Evolutionary conservation across 2,113 vertebrate species (phyloP), one percentile per base, ranked within the genome.

Genomic region (Electrona antarctica): DNA sequence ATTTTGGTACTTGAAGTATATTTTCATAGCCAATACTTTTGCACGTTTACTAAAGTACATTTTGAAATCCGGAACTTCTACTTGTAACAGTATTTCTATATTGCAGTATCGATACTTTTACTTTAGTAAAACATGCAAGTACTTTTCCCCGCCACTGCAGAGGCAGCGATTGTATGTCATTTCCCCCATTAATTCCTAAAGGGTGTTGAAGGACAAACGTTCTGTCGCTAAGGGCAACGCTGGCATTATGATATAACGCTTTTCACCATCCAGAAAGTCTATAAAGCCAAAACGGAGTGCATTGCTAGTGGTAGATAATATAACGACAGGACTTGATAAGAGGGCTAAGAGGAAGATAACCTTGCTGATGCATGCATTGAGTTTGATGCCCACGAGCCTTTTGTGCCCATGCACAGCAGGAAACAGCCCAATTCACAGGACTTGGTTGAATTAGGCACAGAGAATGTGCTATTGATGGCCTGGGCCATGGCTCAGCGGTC

Each of bases 341-440:
- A 49, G 70, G 85, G 80, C 83, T 78, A 86, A 68, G 54, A 71
- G 70, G 33, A 74, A 78, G 74, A 86, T 83, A 78, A 83, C 57
- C 2, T 1, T 60, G 67, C 56, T 55, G 73, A 73, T 68, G 59
- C 71, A 12, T 71, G 69, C 60, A 65, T 60, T n/a, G 7, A 10
- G 64, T 4, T 2, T 2, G 58, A 70, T 41, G 29, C 21, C 15
- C 60, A 33, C 50, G 69, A 71, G 73, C 71, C 4, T 8, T 1
- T 33, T 33, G 29, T 33, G 29, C 29, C 29, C 29, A 41, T 41
- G 5, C 33, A 71, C 49, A 65, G 68, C 63, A 78, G 65, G 70
- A 48, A 64, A 60, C 9, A 7, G 28, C 78, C 75, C 77, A 77
- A 71, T 82, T 21, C 51, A 73, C 74, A 68, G 77, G 77, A 65